Base-by-base conservation (phyloP, 2,888 invertebrate species). In the Keiferia lycopersicella region DNA sequence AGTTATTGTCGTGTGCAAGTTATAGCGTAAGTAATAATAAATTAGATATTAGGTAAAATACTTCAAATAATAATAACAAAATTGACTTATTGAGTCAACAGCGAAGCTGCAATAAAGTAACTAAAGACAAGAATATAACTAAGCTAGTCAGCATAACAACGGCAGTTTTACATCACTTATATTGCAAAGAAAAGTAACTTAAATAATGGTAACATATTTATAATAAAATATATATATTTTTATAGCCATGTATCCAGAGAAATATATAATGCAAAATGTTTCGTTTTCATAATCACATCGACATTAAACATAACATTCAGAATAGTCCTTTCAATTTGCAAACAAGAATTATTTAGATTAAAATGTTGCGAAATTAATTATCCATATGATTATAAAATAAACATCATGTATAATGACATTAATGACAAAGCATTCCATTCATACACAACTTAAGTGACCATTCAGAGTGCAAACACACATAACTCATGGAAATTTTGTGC, bases 161-260 rank as follows among this genome's bases (percentile, higher is more conserved):
- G 77, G 73, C 76, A 81, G 78, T 77, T 73, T 70, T 45, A 57
- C 61, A 68, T 67, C 67, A 34, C 34, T 8, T 34, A 64, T 67
- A 59, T 68, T 67, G 67, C 66, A 65, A 45, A 60, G 38, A 48
- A 50, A 51, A 38, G 61, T 51, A 51, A 60, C 41, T 38, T 20
- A 50, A 34, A 16, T 38, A 59, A 59, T 60, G 58, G 58, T 58
- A 58, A 58, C 39, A 20, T 34, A 56, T 26, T 26, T 26, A 14
- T 38, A 10, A 12, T 58, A 8, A 12, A 12, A 11, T 56, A 26
- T 56, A 14, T 26, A 12, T 26, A 12, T 16, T 10, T 7, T n/a
- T 16, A 26, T 26, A 16, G 26, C 34, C 4, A 26, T 26, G n/a
- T n/a, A 34, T 56, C 45, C 45, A 45, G 16, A 45, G 45, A n/a